These are phyloP conservation scores for Drosophila littoralis DNA, from an alignment of 1,140 invertebrate species.

Conservation along the genomic window DNA sequence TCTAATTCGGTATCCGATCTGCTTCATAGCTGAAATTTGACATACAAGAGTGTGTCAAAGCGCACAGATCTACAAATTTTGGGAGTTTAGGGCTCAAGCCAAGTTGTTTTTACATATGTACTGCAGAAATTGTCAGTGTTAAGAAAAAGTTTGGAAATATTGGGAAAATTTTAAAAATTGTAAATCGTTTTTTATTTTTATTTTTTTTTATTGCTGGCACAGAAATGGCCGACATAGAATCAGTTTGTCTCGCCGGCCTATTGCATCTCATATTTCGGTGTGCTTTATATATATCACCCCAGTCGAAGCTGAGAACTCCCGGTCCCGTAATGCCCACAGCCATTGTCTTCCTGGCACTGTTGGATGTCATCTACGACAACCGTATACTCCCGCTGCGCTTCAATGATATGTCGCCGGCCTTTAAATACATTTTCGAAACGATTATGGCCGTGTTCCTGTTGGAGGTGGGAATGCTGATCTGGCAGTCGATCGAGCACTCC, in stretches of 20 bases:
- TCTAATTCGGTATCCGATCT: too few species aligned
- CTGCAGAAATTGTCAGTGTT: not conserved
- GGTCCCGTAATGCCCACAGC: conserved; percentile 6
- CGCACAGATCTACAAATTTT: too few species aligned
- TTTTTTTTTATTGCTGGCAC: not conserved
- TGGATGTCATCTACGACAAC: conserved; percentile 48
- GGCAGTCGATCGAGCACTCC: conserved; percentile 19
- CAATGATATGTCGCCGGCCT: not conserved
- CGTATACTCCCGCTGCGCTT: conserved; percentile 26
- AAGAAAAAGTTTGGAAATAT: not conserved
- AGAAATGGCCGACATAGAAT: conserved; percentile 24
- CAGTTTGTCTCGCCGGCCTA: conserved; percentile 1
- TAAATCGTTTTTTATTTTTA: conserved; percentile 5
- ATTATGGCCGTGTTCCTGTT: conserved; percentile 15
- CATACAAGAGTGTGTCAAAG: too few species aligned
- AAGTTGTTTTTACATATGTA: not conserved
- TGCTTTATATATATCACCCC: conserved; percentile 6
- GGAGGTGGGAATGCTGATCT: conserved; percentile 27
- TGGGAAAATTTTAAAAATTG: not conserved
- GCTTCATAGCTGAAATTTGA: too few species aligned
- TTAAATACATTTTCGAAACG: conserved; percentile 14
- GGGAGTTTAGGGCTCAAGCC: too few species aligned
- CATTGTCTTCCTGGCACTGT: conserved; percentile 14
- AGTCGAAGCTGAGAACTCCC: not conserved
- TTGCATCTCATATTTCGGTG: conserved; percentile 6